Evolutionary conservation across 2,888 invertebrate species (phyloP), one percentile per base, ranked within the genome.

Genomic region (Trissolcus brochymenae): DNA sequence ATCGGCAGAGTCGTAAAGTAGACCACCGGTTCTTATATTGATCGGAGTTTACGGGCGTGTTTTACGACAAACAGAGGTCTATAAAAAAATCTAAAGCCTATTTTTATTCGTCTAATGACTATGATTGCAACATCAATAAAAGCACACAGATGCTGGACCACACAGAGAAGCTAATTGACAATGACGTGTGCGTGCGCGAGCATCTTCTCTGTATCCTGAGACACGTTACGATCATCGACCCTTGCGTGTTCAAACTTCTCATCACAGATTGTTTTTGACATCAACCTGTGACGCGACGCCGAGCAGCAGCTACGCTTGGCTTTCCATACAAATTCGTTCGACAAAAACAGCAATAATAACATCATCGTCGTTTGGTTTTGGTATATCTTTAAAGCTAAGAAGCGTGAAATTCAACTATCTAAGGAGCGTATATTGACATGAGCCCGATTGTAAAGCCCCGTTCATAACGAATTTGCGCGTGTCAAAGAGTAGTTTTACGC

Each of bases 381-480:
- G 67, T 72, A 80, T 81, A 77, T 11, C 82, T 66, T 75, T 85
- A 83, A 85, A 86, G 85, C 86, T 84, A 85, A 83, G 84, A 84
- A 85, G 84, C 84, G 84, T 86, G 84, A 84, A 80, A 86, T 84
- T 82, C 81, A 76, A 82, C 86, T 85, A 85, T 87, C 84, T 86
- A 86, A 84, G 81, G 83, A 86, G 84, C 85, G 82, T 84, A 84
- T 86, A 84, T 86, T 86, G 84, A 86, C 83, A 84, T 83, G 82
- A 82, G 82, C 82, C 83, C 79, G 84, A 81, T 85, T 84, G 83
- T 35, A 35, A 35, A 35, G 35, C 1, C 6, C 11, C 2, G 9
- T 35, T 35, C 11, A 6, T 11, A 35, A 35, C 35, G 2, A 11
- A 7, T 11, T 35, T 35, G 35, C 35, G 9, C 35, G 7, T 9